Evolutionary conservation across 2,113 vertebrate genomes (phyloP).

Genomic region (Carassius auratus): DNA sequence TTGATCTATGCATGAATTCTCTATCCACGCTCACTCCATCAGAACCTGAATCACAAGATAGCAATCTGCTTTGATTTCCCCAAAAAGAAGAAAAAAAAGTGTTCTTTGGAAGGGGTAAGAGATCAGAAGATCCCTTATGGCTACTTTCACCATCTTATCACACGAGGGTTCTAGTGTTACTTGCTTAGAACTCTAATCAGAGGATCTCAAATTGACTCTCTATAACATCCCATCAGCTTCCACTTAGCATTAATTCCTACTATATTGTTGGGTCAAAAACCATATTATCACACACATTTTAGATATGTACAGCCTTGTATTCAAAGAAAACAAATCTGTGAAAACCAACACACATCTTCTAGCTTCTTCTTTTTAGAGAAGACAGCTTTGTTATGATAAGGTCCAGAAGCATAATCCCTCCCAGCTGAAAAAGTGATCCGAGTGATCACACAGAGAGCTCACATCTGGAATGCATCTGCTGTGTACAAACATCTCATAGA

Average conservation of each 20-base stretch:
- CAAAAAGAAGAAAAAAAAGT: background rate
- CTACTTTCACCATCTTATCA: background rate
- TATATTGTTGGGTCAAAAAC: background rate
- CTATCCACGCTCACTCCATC: conserved; percentile 9
- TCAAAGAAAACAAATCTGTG: conserved; percentile 2
- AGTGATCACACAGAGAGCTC: too few relatives aligned
- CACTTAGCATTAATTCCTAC: background rate
- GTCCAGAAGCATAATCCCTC: background rate
- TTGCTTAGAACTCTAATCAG: background rate
- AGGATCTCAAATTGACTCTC: background rate
- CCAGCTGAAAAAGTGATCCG: too few relatives aligned
- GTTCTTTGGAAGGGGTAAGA: too few relatives aligned
- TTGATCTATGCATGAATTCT: background rate
- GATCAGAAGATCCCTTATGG: too few relatives aligned
- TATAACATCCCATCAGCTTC: background rate
- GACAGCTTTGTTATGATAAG: background rate
- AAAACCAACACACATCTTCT: background rate
- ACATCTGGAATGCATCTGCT: too few relatives aligned
- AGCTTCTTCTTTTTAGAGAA: background rate
- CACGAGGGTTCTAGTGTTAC: background rate
- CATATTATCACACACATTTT: background rate
- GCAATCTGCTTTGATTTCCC: background rate
- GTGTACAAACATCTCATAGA: too few relatives aligned
- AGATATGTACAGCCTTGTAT: background rate
- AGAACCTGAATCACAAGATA: background rate